Evolutionary conservation across 2,888 invertebrate species (phyloP).

Genomic region (Rhorus exstirpatorius): DNA sequence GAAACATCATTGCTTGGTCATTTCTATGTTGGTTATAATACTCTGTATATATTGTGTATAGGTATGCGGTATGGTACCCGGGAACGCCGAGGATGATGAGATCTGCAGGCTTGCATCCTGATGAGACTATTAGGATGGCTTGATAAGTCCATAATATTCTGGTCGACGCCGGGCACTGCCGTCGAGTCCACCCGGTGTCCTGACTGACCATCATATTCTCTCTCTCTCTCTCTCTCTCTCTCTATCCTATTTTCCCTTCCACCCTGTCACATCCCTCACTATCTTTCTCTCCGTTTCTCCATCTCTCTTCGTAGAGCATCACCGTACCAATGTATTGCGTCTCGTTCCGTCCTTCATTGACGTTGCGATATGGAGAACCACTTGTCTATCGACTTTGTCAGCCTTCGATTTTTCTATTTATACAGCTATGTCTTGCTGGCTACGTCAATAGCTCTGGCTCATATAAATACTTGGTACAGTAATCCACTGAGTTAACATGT

Average conservation of each 20-base stretch:
- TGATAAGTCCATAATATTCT: constrained; percentile 85
- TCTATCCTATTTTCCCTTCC: constrained; percentile 66
- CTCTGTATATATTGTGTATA: constrained; percentile 43
- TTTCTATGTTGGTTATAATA: constrained; percentile 76
- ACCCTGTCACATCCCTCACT: constrained; percentile 59
- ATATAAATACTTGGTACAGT: constrained; percentile 9
- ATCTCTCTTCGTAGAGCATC: constrained; percentile 65
- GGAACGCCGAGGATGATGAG: constrained; percentile 83
- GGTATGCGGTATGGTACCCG: constrained; percentile 69
- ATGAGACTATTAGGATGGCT: constrained; percentile 86
- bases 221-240: constrained; percentile 71
- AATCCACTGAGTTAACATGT: constrained; percentile 7
- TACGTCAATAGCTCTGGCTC: constrained; percentile 6
- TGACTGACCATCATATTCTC: constrained; percentile 62
- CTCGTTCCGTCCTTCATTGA: constrained; percentile 74
- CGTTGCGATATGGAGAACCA: constrained; percentile 75
- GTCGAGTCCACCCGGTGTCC: constrained; percentile 81
- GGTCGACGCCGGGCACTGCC: constrained; percentile 79
- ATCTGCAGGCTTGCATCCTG: constrained; percentile 85
- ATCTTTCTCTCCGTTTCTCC: constrained; percentile 45
- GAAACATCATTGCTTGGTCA: constrained; percentile 76
- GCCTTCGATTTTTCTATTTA: constrained; percentile 71
- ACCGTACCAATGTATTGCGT: constrained; percentile 40
- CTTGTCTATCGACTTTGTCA: constrained; percentile 77
- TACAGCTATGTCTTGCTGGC: background rate